Conservation (phyloP, 2,113 vertebrate genomes). For the Eudyptes chrysolophus region DNA sequence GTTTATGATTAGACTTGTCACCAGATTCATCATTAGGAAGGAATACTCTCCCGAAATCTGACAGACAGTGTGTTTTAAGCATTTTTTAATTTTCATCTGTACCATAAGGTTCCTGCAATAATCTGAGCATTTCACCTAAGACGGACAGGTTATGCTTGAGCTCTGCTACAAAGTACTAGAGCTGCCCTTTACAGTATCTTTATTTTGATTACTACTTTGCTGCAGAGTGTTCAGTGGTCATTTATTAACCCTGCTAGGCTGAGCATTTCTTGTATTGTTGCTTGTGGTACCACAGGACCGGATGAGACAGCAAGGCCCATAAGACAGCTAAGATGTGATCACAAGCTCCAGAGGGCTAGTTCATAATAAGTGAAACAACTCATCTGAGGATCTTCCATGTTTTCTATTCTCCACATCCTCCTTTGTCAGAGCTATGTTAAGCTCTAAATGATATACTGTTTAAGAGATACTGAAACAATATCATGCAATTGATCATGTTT, state of each 20-base stretch:
- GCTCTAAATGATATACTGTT: background rate
- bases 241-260: background rate
- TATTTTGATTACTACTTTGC: background rate
- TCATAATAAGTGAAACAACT: background rate
- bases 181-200: background rate
- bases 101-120: background rate
- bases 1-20: background rate
- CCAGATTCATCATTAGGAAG: background rate
- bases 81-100: background rate
- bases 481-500: background rate
- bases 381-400: background rate
- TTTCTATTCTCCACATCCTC: background rate
- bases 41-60: background rate
- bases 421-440: background rate
- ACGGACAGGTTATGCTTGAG: background rate
- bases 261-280: background rate
- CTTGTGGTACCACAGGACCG: background rate
- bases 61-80: fast-evolving
- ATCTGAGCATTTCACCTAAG: background rate
- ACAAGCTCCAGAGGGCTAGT: background rate
- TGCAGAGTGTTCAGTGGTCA: fast-evolving
- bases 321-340: background rate
- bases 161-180: background rate
- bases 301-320: background rate
- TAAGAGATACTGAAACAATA: background rate